Evolutionary conservation across 2,888 invertebrate genomes (phyloP).

Genomic region (Augochlorella aurata): DNA sequence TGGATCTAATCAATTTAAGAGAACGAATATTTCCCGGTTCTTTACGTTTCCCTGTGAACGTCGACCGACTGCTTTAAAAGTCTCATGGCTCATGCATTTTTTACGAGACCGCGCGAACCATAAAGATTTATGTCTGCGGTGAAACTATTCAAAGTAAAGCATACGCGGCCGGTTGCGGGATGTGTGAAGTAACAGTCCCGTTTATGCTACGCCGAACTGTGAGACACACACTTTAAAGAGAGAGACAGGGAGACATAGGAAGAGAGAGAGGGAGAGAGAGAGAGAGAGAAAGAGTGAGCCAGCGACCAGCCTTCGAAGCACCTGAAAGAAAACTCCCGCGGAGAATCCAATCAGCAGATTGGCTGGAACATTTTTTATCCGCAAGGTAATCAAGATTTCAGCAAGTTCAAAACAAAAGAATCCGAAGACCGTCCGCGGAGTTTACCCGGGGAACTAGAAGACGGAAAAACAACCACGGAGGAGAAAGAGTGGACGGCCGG

Average conservation of each 20-base stretch:
- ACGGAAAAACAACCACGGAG: slow-evolving; percentile 14
- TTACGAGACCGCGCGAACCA: slow-evolving; percentile 18
- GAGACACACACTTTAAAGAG: not conserved
- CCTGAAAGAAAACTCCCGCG: slow-evolving; percentile 15
- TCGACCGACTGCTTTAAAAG: slow-evolving; percentile 2
- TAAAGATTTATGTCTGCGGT: slow-evolving; percentile 32
- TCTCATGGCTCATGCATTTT: slow-evolving; percentile 28
- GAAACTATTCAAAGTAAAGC: slow-evolving; percentile 33
- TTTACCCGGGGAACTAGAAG: not conserved
- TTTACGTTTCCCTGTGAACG: not conserved
- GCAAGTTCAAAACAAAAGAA: slow-evolving; percentile 46
- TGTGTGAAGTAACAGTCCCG: no score
- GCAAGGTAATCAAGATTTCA: slow-evolving; percentile 54
- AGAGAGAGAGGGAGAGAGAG: no score
- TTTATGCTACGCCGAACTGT: slow-evolving; percentile 21
- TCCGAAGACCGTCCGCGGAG: slow-evolving; percentile 16
- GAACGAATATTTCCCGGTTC: not conserved
- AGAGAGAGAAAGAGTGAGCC: not conserved
- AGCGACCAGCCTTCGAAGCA: not conserved
- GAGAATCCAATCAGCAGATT: slow-evolving; percentile 46
- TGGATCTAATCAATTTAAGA: slow-evolving; percentile 1
- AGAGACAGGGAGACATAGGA: not conserved
- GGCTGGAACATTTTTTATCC: slow-evolving; percentile 35
- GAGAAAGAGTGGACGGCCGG: not conserved
- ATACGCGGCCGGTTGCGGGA: not conserved